Evolutionary conservation across 2,797 vertebrate species (phyloP).

Genomic region (Sebastes melanostomus): DNA sequence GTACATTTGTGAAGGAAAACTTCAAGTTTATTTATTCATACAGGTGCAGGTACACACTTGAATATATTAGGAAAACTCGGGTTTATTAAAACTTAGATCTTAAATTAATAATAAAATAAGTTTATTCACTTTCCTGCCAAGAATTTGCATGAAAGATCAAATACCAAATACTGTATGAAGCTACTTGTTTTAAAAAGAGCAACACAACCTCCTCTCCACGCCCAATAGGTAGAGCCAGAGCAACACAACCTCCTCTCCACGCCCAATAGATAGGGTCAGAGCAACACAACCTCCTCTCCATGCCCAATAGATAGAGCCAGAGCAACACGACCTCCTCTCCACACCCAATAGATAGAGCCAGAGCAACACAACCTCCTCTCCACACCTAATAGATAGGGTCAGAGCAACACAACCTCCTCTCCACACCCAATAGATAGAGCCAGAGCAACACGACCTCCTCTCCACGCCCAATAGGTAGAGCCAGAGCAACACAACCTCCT

Average conservation of each 20-base stretch:
- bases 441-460: too few relatives aligned
- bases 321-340: too few relatives aligned
- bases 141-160: not conserved
- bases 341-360: fast-evolving
- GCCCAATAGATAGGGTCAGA: fast-evolving
- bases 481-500: too few relatives aligned
- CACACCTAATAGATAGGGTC: fast-evolving
- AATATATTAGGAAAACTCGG: not conserved
- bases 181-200: too few relatives aligned
- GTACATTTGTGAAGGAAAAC: not conserved
- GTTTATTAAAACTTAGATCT: not conserved
- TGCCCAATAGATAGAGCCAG: fast-evolving
- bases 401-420: too few relatives aligned
- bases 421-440: fast-evolving
- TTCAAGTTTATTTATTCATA: not conserved
- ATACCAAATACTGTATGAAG: too few relatives aligned
- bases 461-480: fast-evolving
- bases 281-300: too few relatives aligned
- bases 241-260: too few relatives aligned
- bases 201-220: too few relatives aligned
- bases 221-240: too few relatives aligned
- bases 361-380: too few relatives aligned
- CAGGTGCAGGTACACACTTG: not conserved
- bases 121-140: not conserved
- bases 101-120: not conserved